Evolutionary conservation across 2,113 vertebrate genomes (phyloP).

Genomic region (Lichenostomus cassidix): DNA sequence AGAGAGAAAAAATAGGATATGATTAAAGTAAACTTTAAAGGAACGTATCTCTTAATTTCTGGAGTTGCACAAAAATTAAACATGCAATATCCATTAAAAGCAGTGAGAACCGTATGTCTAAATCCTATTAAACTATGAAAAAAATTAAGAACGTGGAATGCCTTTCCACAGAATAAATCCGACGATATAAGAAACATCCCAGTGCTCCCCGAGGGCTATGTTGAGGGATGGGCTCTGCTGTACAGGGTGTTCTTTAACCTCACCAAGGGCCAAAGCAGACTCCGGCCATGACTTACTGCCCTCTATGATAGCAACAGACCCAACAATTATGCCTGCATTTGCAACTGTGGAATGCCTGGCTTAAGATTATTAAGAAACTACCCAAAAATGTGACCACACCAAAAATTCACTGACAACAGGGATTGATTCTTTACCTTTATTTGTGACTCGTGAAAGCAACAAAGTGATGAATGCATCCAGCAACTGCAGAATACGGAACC

Average conservation of each 20-base stretch:
- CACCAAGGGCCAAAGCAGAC: not conserved
- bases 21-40: conserved; percentile 1
- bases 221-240: not conserved
- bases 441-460: not conserved
- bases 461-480: not conserved
- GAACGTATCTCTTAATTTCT: not conserved
- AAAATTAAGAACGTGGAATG: not conserved
- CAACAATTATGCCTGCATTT: not conserved
- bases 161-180: not conserved
- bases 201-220: not conserved
- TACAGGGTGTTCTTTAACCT: not conserved
- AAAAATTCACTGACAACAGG: not conserved
- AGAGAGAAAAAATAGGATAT: not conserved
- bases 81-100: not conserved
- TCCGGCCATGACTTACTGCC: not conserved
- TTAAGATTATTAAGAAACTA: not conserved
- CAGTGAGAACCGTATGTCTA: not conserved
- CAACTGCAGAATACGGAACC: not conserved
- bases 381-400: not conserved
- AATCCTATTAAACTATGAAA: not conserved
- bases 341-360: not conserved
- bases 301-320: not conserved
- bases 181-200: not conserved
- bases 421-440: not conserved
- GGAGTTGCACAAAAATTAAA: not conserved